Percentiles rank a stretch among this genome's conserved stretches.
phyloP scores from a whole-genome alignment of 2,888 invertebrate genomes.

The Spodoptera picta region DNA sequence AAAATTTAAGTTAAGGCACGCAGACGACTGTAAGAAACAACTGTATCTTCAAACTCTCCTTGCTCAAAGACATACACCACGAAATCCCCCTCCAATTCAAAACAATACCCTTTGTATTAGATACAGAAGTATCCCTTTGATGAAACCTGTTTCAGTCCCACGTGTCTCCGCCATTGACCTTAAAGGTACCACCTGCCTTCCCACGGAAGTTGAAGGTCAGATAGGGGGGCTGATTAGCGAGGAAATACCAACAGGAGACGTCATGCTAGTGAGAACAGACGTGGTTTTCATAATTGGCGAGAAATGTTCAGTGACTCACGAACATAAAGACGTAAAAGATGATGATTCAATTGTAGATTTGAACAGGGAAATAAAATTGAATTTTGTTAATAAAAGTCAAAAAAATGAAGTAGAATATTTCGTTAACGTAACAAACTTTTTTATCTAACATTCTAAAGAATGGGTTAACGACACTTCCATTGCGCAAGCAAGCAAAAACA shows the following conservation, averaged over 20 bases:
- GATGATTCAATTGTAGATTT: too few species aligned
- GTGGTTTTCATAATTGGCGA: neutral
- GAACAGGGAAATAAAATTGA: too few species aligned
- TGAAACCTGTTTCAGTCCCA: slow-evolving; percentile 27
- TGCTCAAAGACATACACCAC: too few species aligned
- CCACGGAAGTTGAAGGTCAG: slow-evolving; percentile 50
- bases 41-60: too few species aligned
- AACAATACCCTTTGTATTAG: slow-evolving; percentile 4
- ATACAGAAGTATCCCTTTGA: slow-evolving; percentile 12
- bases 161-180: slow-evolving; percentile 32
- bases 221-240: slow-evolving; percentile 39
- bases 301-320: slow-evolving; percentile 5
- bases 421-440: too few species aligned
- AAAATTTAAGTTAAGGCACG: too few species aligned
- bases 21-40: too few species aligned
- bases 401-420: too few species aligned
- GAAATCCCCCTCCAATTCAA: neutral
- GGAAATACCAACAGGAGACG: slow-evolving; percentile 35
- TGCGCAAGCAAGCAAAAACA: neutral
- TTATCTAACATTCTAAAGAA: too few species aligned
- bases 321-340: too few species aligned
- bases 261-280: neutral
- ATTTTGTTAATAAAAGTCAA: too few species aligned
- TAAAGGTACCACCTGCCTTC: slow-evolving; percentile 43
- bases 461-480: too few species aligned